Percentiles rank a stretch among this genome's conserved stretches.
These are phyloP conservation scores for Melanargia galathea DNA, from an alignment of 2,888 invertebrate species.

Conservation along the genomic window DNA sequence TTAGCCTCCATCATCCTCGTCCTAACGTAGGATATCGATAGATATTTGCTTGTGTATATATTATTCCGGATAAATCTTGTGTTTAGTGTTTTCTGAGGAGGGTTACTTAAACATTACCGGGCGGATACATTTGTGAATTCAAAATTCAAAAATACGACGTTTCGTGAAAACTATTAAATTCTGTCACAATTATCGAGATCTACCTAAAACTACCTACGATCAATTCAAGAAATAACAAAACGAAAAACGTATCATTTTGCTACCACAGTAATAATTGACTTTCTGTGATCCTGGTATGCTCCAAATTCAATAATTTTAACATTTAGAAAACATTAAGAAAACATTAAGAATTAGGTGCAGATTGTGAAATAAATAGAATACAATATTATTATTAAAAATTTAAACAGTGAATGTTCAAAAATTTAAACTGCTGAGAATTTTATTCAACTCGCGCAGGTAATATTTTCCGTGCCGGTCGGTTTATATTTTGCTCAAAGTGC, in stretches of 20 bases:
- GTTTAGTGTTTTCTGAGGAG: neutral
- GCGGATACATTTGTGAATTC: too few species aligned
- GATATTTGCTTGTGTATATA: conserved; percentile 11
- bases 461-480: conserved; percentile 14
- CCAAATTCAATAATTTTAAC: too few species aligned
- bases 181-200: too few species aligned
- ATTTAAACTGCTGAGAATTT: conserved; percentile 22
- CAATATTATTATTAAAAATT: conserved; percentile 4
- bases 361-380: neutral
- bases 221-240: too few species aligned
- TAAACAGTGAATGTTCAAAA: conserved; percentile 8
- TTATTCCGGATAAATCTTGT: neutral
- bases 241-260: too few species aligned
- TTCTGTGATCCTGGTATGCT: too few species aligned
- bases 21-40: conserved; percentile 41
- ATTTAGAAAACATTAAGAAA: too few species aligned
- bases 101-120: neutral
- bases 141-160: too few species aligned
- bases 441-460: conserved; percentile 25
- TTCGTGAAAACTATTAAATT: too few species aligned
- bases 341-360: too few species aligned
- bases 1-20: conserved; percentile 53
- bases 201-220: too few species aligned
- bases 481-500: conserved; percentile 27
- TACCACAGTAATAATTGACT: too few species aligned